phyloP scores from a whole-genome alignment of 2,113 vertebrate genomes.

The Vicugna pacos region DNA sequence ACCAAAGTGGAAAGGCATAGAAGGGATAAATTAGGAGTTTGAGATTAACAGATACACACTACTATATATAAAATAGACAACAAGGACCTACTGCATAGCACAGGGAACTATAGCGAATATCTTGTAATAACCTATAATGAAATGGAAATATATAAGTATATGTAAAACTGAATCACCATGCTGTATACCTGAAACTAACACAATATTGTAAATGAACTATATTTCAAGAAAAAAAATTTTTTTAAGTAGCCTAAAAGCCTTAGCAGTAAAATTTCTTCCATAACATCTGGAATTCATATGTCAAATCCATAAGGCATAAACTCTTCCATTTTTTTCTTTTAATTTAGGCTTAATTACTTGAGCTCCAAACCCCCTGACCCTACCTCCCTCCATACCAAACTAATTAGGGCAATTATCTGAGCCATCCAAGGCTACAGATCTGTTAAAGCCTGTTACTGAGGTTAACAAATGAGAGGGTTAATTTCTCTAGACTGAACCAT shows the following conservation, averaged over 20 bases:
- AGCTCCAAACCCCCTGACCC: not conserved
- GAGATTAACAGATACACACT: no score
- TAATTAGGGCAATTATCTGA: conserved; percentile 67
- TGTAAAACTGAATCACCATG: no score
- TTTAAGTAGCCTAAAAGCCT: not conserved
- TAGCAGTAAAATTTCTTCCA: conserved; percentile 12
- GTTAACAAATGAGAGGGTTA: conserved; percentile 80
- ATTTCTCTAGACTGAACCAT: conserved; percentile 71
- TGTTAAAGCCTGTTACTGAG: conserved; percentile 67
- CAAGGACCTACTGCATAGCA: no score
- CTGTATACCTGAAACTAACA: no score
- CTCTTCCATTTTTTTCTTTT: not conserved
- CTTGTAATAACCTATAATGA: no score
- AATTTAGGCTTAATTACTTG: conserved; percentile 69
- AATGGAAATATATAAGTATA: no score
- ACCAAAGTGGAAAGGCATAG: no score
- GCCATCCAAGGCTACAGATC: conserved; percentile 33
- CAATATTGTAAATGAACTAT: no score
- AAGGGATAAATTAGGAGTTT: no score
- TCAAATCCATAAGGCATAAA: not conserved
- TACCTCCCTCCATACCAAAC: conserved; percentile 54
- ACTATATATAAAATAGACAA: no score
- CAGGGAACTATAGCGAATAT: no score
- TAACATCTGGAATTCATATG: conserved; percentile 47
- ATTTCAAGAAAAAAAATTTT: no score